phyloP scores from a whole-genome alignment of 1,140 invertebrate genomes.

The Drosophila kepulauana region DNA sequence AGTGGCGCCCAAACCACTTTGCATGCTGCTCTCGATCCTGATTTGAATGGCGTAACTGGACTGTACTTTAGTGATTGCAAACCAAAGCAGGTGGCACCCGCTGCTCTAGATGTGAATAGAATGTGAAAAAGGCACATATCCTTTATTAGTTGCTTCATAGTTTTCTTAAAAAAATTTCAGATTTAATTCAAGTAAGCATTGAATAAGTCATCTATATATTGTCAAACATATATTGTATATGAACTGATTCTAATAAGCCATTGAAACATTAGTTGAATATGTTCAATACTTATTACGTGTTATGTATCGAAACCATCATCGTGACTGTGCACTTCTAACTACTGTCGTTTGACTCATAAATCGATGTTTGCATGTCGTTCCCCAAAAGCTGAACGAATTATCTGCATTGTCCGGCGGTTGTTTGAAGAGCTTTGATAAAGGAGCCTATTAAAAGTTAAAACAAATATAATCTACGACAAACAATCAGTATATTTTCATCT shows the following conservation, averaged over 20 bases:
- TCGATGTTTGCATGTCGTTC: neutral
- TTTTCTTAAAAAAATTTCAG: no score
- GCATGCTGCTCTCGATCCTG: conserved; percentile 90
- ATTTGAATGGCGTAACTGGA: conserved; percentile 88
- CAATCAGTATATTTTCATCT: conserved; percentile 92
- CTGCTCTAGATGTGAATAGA: conserved; percentile 88
- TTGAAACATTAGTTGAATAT: no score
- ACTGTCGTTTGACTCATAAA: neutral
- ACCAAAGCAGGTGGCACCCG: conserved; percentile 86
- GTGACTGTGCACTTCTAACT: no score
- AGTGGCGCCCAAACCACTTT: conserved; percentile 93
- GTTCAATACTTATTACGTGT: no score
- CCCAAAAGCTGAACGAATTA: neutral
- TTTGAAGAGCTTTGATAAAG: conserved; percentile 18
- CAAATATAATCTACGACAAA: conserved; percentile 84
- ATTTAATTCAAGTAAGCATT: no score
- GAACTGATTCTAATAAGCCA: no score
- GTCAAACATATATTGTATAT: no score
- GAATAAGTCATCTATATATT: no score
- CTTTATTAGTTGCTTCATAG: no score
- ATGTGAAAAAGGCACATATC: no score
- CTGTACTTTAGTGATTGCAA: conserved; percentile 92
- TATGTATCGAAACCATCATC: no score
- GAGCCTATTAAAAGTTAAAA: conserved; percentile 9
- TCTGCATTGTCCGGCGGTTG: conserved; percentile 19